Conservation (phyloP, 2,888 invertebrate species). For the Pomacea canaliculata region DNA sequence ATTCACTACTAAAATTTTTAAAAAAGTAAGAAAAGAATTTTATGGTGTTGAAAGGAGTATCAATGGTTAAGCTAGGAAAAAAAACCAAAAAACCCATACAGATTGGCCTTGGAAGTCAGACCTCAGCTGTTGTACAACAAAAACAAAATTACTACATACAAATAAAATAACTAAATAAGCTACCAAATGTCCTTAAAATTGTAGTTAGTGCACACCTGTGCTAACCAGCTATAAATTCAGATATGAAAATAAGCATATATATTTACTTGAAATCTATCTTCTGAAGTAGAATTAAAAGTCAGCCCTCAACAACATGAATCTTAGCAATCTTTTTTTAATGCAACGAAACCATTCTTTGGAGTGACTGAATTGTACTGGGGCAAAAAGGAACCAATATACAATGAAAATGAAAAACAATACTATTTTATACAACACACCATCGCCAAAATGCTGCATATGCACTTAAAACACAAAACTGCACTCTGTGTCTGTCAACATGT, state of each 20-base stretch:
- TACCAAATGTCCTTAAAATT: too few species aligned
- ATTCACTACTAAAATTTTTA: too few species aligned
- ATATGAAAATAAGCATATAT: neutral
- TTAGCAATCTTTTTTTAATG: neutral
- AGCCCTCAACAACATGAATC: neutral
- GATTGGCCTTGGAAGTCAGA: too few species aligned
- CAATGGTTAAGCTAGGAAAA: too few species aligned
- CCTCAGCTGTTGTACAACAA: too few species aligned
- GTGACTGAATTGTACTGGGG: conserved; percentile 18
- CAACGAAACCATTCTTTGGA: neutral
- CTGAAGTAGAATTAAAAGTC: neutral
- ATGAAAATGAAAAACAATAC: conserved; percentile 16
- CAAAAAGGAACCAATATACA: conserved; percentile 1
- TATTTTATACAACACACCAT: conserved; percentile 9
- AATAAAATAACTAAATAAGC: too few species aligned
- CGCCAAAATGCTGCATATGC: conserved; percentile 13
- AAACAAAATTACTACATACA: too few species aligned
- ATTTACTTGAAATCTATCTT: neutral
- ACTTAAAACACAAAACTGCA: conserved; percentile 25
- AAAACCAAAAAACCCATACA: too few species aligned
- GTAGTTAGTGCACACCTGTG: neutral
- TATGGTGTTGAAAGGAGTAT: too few species aligned
- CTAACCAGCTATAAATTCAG: neutral
- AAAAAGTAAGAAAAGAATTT: too few species aligned
- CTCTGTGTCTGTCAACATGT: conserved; percentile 21